phyloP scores from a whole-genome alignment of 1,140 invertebrate genomes.

The Eriosoma lanigerum region DNA sequence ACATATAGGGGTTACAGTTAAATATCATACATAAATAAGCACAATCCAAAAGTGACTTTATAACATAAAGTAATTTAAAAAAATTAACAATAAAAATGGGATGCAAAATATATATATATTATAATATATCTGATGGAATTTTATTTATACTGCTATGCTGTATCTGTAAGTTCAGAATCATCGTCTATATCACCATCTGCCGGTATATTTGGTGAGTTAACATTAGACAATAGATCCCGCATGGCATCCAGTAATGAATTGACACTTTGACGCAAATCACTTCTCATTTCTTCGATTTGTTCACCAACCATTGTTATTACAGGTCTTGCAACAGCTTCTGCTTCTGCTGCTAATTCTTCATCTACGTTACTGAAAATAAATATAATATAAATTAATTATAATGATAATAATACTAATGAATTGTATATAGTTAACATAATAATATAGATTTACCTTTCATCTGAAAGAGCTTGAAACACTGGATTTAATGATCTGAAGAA shows the following conservation, averaged over 20 bases:
- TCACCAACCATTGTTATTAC: slow-evolving; percentile 37
- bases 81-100: neutral
- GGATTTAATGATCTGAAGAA: slow-evolving; percentile 35
- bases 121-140: neutral
- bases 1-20: neutral
- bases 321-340: slow-evolving; percentile 3
- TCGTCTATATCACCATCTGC: slow-evolving; percentile 56
- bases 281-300: slow-evolving; percentile 39
- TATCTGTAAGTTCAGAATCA: slow-evolving; percentile 53
- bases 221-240: slow-evolving; percentile 70
- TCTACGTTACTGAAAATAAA: slow-evolving; percentile 47
- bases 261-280: slow-evolving; percentile 66
- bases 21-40: slow-evolving; percentile 4
- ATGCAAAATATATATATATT: neutral
- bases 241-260: slow-evolving; percentile 71
- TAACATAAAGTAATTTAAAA: slow-evolving; percentile 3
- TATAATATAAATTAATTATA: no score
- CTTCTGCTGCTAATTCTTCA: slow-evolving; percentile 56
- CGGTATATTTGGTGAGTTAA: slow-evolving; percentile 58
- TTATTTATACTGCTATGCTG: slow-evolving; percentile 14
- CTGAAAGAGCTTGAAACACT: slow-evolving; percentile 30
- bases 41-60: slow-evolving; percentile 13
- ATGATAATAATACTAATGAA: neutral
- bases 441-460: slow-evolving; percentile 21
- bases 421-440: neutral